Conservation (phyloP, 2,888 invertebrate genomes). For the Hemicrepidius hirtus region DNA sequence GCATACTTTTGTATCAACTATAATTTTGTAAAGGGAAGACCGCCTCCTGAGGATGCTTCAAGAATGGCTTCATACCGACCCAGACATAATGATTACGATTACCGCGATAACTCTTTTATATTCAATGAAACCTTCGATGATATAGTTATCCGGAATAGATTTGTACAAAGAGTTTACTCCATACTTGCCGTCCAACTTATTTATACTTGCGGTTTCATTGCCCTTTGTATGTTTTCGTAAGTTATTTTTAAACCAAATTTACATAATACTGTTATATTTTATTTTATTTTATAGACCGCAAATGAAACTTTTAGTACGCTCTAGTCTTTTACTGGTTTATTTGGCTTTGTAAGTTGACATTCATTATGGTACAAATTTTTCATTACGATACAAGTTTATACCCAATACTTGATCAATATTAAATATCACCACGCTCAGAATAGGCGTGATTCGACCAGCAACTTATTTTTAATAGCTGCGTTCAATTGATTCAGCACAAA, state of each 20-base stretch:
- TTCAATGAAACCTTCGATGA: conserved; percentile 42
- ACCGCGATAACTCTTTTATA: neutral
- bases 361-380: too few species aligned
- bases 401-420: too few species aligned
- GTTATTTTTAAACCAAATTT: too few species aligned
- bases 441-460: too few species aligned
- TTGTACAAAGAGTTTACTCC: conserved; percentile 75
- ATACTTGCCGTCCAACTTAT: conserved; percentile 74
- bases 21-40: conserved; percentile 15
- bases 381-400: too few species aligned
- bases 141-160: conserved; percentile 63
- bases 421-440: too few species aligned
- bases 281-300: conserved; percentile 10
- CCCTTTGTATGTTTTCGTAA: conserved; percentile 70
- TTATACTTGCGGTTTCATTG: conserved; percentile 72
- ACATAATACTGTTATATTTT: conserved; percentile 1
- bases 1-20: neutral
- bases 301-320: conserved; percentile 1
- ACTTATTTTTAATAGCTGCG: too few species aligned
- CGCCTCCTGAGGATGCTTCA: neutral
- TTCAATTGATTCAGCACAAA: too few species aligned
- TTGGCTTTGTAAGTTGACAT: conserved; percentile 21
- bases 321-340: neutral
- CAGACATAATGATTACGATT: neutral
- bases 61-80: conserved; percentile 10